Evolutionary conservation across 2,113 vertebrate genomes (phyloP).

Genomic region (Oophaga pumilio): DNA sequence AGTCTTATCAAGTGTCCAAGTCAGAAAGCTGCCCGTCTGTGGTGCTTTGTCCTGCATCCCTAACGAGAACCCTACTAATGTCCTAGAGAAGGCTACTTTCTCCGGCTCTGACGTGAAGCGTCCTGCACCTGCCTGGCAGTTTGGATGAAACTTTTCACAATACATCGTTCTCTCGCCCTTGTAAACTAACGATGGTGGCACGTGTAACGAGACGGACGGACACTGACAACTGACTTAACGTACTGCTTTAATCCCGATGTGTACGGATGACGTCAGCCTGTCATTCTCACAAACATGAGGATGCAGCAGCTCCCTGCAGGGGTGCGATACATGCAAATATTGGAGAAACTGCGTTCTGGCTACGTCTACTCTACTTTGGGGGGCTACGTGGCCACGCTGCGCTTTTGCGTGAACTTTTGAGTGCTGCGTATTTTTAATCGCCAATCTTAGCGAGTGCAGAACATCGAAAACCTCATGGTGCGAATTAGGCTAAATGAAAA

Average conservation of each 20-base stretch:
- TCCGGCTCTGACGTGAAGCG: not conserved
- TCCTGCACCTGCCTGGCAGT: slow-evolving; percentile 6
- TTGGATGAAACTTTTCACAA: not conserved
- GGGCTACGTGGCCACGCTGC: too few species aligned
- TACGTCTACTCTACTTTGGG: not conserved
- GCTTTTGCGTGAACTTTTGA: too few species aligned
- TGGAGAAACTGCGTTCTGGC: not conserved
- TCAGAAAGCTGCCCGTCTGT: slow-evolving; percentile 14
- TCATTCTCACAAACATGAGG: not conserved
- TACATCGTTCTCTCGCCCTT: not conserved
- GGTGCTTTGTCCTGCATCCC: not conserved
- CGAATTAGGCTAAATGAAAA: too few species aligned
- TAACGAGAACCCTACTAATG: not conserved
- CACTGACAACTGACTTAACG: not conserved
- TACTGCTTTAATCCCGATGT: not conserved
- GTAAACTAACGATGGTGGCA: not conserved
- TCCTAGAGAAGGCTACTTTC: not conserved
- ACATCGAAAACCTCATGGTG: too few species aligned
- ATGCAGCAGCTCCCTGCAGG: not conserved
- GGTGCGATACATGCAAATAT: not conserved
- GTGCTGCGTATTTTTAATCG: too few species aligned
- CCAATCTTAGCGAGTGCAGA: too few species aligned
- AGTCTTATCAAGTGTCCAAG: slow-evolving; percentile 33
- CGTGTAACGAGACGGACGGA: not conserved
- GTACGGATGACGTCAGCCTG: not conserved